Conservation (phyloP, 2,888 invertebrate genomes). For the Brenthis ino region DNA sequence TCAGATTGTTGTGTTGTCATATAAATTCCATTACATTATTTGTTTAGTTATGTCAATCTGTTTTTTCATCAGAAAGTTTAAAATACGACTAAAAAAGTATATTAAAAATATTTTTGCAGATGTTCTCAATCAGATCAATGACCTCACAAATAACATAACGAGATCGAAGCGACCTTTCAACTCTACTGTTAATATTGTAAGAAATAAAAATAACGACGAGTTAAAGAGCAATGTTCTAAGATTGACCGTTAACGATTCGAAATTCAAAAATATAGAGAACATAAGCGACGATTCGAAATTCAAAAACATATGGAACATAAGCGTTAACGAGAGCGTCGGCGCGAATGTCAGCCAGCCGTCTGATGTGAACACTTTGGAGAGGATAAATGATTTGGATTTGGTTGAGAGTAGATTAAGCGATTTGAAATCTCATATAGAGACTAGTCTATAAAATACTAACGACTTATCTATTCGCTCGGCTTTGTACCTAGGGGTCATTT, state of each 20-base stretch:
- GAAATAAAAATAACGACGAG: constrained; percentile 7
- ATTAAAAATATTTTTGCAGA: constrained; percentile 51
- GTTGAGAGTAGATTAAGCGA: constrained; percentile 68
- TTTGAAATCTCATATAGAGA: constrained; percentile 64
- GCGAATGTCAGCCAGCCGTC: constrained; percentile 59
- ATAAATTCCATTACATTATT: too few relatives aligned
- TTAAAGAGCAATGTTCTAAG: constrained; percentile 45
- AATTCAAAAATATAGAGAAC: constrained; percentile 54
- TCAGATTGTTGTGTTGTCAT: too few relatives aligned
- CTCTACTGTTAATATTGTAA: constrained; percentile 31
- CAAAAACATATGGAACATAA: constrained; percentile 57
- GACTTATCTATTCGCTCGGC: too few relatives aligned
- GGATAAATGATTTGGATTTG: constrained; percentile 70
- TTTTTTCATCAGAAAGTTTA: neutral
- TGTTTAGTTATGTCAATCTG: too few relatives aligned
- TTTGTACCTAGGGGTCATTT: too few relatives aligned
- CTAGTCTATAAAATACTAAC: constrained; percentile 55
- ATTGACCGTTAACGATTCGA: constrained; percentile 50
- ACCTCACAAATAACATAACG: constrained; percentile 56
- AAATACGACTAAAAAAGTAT: neutral
- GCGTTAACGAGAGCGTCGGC: constrained; percentile 48
- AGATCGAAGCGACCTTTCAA: constrained; percentile 41
- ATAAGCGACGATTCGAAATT: constrained; percentile 44
- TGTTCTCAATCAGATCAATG: constrained; percentile 68
- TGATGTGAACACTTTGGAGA: constrained; percentile 67